These are phyloP conservation scores for Bathynomus jamesi DNA, from an alignment of 1,140 invertebrate species.

Conservation along the genomic window DNA sequence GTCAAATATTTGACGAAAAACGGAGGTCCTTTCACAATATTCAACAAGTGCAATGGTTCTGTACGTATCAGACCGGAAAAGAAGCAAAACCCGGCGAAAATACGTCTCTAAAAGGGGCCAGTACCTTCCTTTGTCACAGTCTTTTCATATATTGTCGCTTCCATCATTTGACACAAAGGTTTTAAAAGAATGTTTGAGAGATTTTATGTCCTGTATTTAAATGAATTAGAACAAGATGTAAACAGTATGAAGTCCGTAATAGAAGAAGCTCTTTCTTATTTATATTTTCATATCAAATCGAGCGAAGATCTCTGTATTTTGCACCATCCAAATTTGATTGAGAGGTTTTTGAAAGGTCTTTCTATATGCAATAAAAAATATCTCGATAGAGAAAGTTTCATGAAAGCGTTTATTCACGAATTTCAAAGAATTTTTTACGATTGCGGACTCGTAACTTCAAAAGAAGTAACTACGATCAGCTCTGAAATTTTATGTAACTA, in stretches of 20 bases:
- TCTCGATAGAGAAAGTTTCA: neutral
- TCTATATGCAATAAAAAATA: neutral
- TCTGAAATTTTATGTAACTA: neutral
- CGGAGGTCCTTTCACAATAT: neutral
- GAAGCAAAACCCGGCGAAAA: too few species aligned
- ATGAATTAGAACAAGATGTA: neutral
- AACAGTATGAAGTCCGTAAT: neutral
- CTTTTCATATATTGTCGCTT: neutral
- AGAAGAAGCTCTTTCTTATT: neutral
- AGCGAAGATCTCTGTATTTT: neutral
- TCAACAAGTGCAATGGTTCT: neutral
- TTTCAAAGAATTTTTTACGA: neutral
- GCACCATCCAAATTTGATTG: neutral
- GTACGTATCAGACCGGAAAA: neutral
- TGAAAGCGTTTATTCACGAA: neutral
- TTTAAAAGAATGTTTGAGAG: neutral
- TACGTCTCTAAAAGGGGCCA: too few species aligned
- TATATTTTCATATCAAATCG: neutral
- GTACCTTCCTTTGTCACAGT: too few species aligned
- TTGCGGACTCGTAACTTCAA: neutral
- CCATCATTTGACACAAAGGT: neutral
- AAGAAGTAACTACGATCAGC: neutral
- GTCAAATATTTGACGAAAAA: neutral
- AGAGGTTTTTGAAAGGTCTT: neutral
- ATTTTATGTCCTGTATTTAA: neutral